Conservation (phyloP, 1,140 invertebrate genomes). For the Ceratoteleas bidentatus region DNA sequence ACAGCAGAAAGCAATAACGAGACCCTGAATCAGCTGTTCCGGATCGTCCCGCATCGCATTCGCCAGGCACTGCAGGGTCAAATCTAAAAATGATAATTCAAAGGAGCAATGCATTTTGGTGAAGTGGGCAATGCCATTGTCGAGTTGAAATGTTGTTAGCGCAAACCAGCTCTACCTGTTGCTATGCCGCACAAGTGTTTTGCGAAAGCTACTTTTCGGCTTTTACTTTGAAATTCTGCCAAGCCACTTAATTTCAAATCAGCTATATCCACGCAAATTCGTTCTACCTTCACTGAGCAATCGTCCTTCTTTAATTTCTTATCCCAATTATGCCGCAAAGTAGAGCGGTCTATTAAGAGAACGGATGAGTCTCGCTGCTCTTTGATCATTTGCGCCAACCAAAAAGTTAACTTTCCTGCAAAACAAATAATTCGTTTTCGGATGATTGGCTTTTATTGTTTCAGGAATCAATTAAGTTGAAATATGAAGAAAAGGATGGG, state of each 20-base stretch:
- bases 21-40: conserved; percentile 81
- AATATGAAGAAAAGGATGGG: too few relatives aligned
- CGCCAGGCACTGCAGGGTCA: conserved; percentile 86
- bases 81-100: conserved; percentile 80
- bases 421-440: conserved; percentile 27
- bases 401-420: conserved; percentile 87
- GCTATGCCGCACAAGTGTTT: conserved; percentile 94
- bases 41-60: conserved; percentile 73
- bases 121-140: too few relatives aligned
- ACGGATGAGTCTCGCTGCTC: conserved; percentile 81
- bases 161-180: conserved; percentile 83
- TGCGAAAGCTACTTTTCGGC: conserved; percentile 86
- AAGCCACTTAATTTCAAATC: conserved; percentile 86
- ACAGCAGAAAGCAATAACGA: conserved; percentile 92
- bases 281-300: conserved; percentile 80
- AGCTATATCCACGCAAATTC: conserved; percentile 88
- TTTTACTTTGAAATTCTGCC: conserved; percentile 78
- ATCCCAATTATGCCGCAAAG: conserved; percentile 90
- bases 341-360: conserved; percentile 88
- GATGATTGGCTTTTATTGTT: conserved; percentile 18
- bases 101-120: too few relatives aligned
- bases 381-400: conserved; percentile 84
- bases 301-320: conserved; percentile 85
- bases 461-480: background rate
- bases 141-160: too few relatives aligned